Conservation (phyloP, 2,888 invertebrate species). For the Unio delphinus region DNA sequence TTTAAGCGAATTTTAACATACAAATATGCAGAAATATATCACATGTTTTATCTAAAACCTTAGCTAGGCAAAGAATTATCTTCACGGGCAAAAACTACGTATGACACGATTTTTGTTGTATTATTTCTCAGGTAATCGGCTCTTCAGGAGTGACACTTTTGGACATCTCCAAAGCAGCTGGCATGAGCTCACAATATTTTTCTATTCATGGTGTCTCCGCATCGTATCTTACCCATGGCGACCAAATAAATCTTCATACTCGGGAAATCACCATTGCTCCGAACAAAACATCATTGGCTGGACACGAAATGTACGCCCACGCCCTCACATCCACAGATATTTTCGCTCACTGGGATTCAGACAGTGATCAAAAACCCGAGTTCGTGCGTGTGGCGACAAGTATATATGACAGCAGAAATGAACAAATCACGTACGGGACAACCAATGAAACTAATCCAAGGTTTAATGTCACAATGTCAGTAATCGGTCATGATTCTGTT, state of each 20-base stretch:
- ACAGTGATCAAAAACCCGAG: conserved; percentile 35
- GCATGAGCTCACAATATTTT: conserved; percentile 17
- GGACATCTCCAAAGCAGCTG: conserved; percentile 35
- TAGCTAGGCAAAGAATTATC: too few species aligned
- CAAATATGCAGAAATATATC: too few species aligned
- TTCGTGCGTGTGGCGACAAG: conserved; percentile 46
- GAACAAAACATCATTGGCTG: conserved; percentile 33
- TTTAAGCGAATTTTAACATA: too few species aligned
- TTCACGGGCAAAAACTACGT: too few species aligned
- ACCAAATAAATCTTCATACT: conserved; percentile 34
- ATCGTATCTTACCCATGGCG: conserved; percentile 48
- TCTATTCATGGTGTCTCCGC: conserved; percentile 33
- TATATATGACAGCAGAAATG: conserved; percentile 40
- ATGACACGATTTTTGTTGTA: neutral
- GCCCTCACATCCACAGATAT: conserved; percentile 42
- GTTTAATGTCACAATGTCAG: conserved; percentile 42
- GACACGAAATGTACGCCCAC: conserved; percentile 40
- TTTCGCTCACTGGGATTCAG: conserved; percentile 29
- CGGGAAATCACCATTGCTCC: conserved; percentile 32
- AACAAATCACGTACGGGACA: conserved; percentile 34
- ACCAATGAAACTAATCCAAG: conserved; percentile 37
- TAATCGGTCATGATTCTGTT: conserved; percentile 26
- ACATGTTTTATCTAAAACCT: too few species aligned
- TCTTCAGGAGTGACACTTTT: conserved; percentile 40
- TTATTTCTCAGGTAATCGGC: conserved; percentile 44